Conservation (phyloP, 2,888 invertebrate genomes). For the Hanleya hanleyi region DNA sequence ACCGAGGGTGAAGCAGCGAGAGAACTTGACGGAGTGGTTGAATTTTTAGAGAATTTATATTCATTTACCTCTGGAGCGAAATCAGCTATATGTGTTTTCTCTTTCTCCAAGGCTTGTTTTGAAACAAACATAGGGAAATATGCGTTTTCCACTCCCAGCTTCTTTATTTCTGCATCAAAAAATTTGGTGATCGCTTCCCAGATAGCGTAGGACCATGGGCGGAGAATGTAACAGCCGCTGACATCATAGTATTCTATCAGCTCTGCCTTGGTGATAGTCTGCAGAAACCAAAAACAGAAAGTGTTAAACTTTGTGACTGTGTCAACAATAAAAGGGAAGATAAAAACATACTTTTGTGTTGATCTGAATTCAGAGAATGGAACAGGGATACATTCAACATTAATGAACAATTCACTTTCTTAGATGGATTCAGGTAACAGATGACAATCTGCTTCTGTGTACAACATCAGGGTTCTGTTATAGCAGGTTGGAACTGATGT, state of each 20-base stretch:
- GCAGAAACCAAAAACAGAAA: background rate
- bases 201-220: conserved; percentile 97
- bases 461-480: too few relatives aligned
- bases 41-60: too few relatives aligned
- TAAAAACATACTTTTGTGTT: background rate
- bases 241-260: conserved; percentile 99
- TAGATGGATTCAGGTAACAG: too few relatives aligned
- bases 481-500: background rate
- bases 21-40: too few relatives aligned
- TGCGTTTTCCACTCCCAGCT: conserved; percentile 93
- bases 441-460: too few relatives aligned
- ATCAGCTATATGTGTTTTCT: conserved; percentile 96
- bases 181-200: conserved; percentile 92
- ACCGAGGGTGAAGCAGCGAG: too few relatives aligned
- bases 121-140: conserved; percentile 99
- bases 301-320: background rate
- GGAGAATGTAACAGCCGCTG: conserved; percentile 96
- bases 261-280: conserved; percentile 88
- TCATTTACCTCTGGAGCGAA: conserved; percentile 96
- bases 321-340: background rate
- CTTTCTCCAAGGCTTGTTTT: conserved; percentile 88
- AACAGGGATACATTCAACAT: too few relatives aligned
- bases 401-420: too few relatives aligned
- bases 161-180: conserved; percentile 88
- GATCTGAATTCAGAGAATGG: too few relatives aligned